A percentile compares a stretch with the other conserved stretches of the same genome.
These are phyloP conservation scores for Sesia apiformis DNA, from an alignment of 2,888 invertebrate species.

Conservation along the genomic window DNA sequence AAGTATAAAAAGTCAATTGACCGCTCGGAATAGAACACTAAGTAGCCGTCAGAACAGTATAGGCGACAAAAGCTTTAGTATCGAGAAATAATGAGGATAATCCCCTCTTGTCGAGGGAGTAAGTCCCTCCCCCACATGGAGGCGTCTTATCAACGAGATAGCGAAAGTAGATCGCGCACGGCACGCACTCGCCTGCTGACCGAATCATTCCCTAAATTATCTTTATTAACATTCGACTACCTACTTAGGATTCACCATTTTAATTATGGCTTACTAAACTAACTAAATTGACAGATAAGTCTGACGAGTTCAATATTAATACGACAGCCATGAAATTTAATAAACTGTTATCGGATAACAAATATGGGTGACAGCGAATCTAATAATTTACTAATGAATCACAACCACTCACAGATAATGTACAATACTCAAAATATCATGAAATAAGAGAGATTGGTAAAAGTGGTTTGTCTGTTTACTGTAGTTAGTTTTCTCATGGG, in stretches of 20 bases:
- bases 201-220: conserved; percentile 45
- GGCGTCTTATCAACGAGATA: conserved; percentile 55
- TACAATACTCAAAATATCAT: no score
- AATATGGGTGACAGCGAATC: conserved; percentile 40
- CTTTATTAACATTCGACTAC: conserved; percentile 50
- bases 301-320: conserved; percentile 38
- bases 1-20: not conserved
- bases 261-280: conserved; percentile 46
- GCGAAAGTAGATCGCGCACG: conserved; percentile 47
- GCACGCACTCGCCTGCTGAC: conserved; percentile 44
- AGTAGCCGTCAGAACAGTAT: not conserved
- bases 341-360: conserved; percentile 55
- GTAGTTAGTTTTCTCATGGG: no score
- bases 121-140: conserved; percentile 24
- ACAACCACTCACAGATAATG: conserved; percentile 32
- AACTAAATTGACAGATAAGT: conserved; percentile 48
- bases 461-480: no score
- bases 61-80: conserved; percentile 26
- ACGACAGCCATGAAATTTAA: conserved; percentile 54
- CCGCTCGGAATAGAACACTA: not conserved
- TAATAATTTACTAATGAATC: conserved; percentile 51
- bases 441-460: no score
- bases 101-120: conserved; percentile 39
- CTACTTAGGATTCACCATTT: conserved; percentile 44
- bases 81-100: conserved; percentile 59